Conservation (phyloP, 1,140 invertebrate species). For the Phenacoccus solenopsis region DNA sequence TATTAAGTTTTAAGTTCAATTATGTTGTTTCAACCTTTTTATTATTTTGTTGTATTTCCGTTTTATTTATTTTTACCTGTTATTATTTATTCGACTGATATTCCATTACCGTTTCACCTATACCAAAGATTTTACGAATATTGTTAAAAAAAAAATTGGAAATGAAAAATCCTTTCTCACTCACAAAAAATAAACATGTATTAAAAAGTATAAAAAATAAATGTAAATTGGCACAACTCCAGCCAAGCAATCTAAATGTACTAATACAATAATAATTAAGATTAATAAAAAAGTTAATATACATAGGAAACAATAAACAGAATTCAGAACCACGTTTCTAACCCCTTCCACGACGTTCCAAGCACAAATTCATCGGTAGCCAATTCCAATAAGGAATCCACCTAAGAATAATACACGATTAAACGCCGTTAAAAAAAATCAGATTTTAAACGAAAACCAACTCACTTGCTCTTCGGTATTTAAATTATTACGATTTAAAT, state of each 20-base stretch:
- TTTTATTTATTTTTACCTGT: neutral
- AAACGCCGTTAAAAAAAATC: neutral
- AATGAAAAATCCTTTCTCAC: too few relatives aligned
- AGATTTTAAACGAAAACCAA: neutral
- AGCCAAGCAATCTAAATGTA: too few relatives aligned
- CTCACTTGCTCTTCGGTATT: neutral
- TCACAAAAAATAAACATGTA: too few relatives aligned
- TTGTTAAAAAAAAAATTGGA: too few relatives aligned
- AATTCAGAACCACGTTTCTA: constrained; percentile 25
- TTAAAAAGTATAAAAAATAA: too few relatives aligned
- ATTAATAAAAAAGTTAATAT: too few relatives aligned
- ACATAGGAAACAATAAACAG: too few relatives aligned
- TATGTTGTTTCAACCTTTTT: neutral
- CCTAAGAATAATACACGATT: constrained; percentile 13
- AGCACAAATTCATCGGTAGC: constrained; percentile 26
- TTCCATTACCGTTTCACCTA: neutral
- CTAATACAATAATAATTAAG: too few relatives aligned
- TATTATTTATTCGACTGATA: neutral
- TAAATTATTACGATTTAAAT: neutral
- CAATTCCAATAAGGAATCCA: constrained; percentile 26
- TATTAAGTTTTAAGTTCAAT: neutral
- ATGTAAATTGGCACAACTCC: too few relatives aligned
- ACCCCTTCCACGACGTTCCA: constrained; percentile 24
- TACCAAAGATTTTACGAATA: neutral
- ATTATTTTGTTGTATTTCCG: neutral